Conservation (phyloP, 2,113 vertebrate genomes). For the Percopsis transmontana region DNA sequence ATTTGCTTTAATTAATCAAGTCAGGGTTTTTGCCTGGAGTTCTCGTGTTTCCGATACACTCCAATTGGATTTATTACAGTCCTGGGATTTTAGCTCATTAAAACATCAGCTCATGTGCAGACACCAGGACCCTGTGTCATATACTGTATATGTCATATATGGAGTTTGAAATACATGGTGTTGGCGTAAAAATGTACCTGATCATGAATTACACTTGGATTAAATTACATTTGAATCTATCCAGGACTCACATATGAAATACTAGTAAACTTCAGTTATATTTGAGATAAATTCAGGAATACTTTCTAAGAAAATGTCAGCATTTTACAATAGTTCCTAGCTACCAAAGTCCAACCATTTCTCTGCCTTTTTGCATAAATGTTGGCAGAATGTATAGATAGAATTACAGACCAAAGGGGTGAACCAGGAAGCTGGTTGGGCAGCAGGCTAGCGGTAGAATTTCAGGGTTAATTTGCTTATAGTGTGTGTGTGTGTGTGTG, state of each 20-base stretch:
- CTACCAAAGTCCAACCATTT: no score
- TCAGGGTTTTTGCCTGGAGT: not conserved
- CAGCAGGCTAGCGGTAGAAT: not conserved
- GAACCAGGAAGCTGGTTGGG: not conserved
- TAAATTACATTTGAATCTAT: no score
- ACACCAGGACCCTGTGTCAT: not conserved
- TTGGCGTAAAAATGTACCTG: no score
- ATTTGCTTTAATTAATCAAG: conserved; percentile 53
- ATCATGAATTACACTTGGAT: no score
- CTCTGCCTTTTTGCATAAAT: no score
- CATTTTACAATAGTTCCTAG: no score
- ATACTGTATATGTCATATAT: no score
- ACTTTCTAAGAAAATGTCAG: no score
- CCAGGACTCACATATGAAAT: no score
- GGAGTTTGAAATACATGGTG: no score
- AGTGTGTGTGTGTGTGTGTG: conserved; percentile 20
- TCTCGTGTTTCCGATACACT: not conserved
- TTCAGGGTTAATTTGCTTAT: conserved; percentile 37
- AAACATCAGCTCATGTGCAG: not conserved
- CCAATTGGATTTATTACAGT: not conserved
- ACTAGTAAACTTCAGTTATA: no score
- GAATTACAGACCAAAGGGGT: conserved; percentile 12
- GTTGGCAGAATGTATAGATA: not conserved
- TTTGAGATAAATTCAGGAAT: no score
- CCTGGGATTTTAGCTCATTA: not conserved